phyloP scores from a whole-genome alignment of 2,113 vertebrate species.

The Cettia cetti region DNA sequence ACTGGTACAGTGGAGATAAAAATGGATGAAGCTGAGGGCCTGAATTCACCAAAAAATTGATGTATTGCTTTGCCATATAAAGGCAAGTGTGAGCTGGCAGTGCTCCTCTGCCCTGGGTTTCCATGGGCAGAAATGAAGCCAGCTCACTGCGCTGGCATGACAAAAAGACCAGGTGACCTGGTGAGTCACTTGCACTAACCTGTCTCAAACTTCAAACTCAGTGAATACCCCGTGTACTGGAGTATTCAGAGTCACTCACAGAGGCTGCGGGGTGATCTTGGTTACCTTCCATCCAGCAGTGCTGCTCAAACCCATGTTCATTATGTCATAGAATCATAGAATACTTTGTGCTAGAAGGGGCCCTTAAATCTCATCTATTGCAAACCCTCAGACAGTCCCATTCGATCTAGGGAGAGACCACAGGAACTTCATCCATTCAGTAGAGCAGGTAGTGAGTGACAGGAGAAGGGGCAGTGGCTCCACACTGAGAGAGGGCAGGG shows the following conservation, averaged over 20 bases:
- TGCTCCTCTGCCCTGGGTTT: not conserved
- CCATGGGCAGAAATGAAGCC: not conserved
- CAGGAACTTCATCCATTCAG: not conserved
- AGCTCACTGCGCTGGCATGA: not conserved
- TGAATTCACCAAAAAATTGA: not conserved
- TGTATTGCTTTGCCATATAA: not conserved
- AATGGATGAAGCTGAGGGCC: accelerated
- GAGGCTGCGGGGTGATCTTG: accelerated
- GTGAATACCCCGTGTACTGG: accelerated
- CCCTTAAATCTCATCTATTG: not conserved
- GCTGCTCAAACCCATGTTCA: accelerated
- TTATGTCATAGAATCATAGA: not conserved
- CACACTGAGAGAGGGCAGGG: not conserved
- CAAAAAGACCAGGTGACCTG: not conserved
- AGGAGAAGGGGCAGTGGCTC: not conserved
- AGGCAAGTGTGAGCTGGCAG: not conserved
- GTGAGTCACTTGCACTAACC: not conserved
- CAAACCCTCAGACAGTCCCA: not conserved
- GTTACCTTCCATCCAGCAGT: not conserved
- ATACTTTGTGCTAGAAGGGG: not conserved
- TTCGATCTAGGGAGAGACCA: not conserved
- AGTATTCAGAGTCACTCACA: not conserved
- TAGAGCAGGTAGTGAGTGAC: not conserved
- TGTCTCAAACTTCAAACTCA: not conserved
- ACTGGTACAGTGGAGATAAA: not conserved